Percentiles rank a stretch among this genome's conserved stretches.
Evolutionary conservation across 2,113 vertebrate species (phyloP).

Genomic region (Asarcornis scutulata): DNA sequence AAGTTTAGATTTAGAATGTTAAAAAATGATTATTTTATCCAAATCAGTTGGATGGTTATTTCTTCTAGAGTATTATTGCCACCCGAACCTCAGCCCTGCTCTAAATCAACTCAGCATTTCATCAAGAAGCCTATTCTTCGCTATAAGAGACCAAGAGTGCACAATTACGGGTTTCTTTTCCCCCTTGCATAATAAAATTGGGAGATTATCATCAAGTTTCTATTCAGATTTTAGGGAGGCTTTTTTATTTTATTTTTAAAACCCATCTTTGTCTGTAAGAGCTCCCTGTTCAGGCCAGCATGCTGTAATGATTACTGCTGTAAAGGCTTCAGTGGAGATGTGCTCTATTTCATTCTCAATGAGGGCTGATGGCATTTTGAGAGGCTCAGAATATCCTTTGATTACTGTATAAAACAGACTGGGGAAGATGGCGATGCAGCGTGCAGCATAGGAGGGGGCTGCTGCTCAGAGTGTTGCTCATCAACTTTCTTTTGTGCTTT

Average conservation of each 20-base stretch:
- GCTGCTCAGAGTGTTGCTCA: constrained; percentile 53
- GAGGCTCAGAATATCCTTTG: constrained; percentile 83
- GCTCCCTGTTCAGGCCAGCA: constrained; percentile 69
- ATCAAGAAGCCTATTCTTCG: constrained; percentile 78
- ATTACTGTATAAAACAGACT: constrained; percentile 73
- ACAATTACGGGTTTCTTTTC: constrained; percentile 72
- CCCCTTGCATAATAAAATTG: constrained; percentile 68
- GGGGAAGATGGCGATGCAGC: constrained; percentile 52
- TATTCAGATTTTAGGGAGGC: constrained; percentile 78
- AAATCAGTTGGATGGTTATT: constrained; percentile 65
- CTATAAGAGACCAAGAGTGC: constrained; percentile 57
- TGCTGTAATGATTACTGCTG: constrained; percentile 73
- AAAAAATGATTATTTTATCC: constrained; percentile 73
- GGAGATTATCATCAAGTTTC: constrained; percentile 83
- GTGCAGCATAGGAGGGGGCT: constrained; percentile 17
- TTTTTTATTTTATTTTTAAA: constrained; percentile 71
- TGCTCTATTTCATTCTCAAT: constrained; percentile 80
- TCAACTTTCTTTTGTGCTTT: constrained; percentile 72
- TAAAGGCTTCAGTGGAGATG: constrained; percentile 73
- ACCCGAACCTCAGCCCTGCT: constrained; percentile 51
- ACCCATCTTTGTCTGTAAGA: constrained; percentile 71
- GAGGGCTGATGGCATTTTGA: constrained; percentile 81
- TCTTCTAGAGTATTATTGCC: constrained; percentile 59
- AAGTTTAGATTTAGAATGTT: constrained; percentile 61
- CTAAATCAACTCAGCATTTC: constrained; percentile 69